Conservation (phyloP, 2,888 invertebrate genomes). For the Agrotis puta region DNA sequence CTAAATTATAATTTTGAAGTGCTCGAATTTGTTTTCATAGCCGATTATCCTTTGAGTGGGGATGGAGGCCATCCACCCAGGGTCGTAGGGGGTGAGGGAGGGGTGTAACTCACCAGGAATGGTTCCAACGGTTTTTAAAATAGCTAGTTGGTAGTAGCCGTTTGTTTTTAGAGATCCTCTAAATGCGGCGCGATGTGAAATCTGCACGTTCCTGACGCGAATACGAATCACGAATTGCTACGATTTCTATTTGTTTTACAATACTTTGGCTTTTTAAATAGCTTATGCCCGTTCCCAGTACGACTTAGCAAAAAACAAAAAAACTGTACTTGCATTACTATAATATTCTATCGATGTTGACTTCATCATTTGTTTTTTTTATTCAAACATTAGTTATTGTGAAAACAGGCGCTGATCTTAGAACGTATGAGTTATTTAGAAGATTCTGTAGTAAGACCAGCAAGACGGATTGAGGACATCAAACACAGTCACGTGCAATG, state of each 20-base stretch:
- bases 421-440: background rate
- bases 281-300: too few species aligned
- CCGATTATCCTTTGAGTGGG: conserved; percentile 66
- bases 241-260: conserved; percentile 13
- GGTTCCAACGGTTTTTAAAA: conserved; percentile 59
- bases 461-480: conserved; percentile 9
- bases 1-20: conserved; percentile 61
- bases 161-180: conserved; percentile 65
- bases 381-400: too few species aligned
- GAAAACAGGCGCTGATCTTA: background rate
- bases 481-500: background rate
- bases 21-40: conserved; percentile 65
- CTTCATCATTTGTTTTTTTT: too few species aligned
- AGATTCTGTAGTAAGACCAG: conserved; percentile 10
- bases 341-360: too few species aligned
- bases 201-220: conserved; percentile 39
- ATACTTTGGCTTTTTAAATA: background rate
- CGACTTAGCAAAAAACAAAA: too few species aligned
- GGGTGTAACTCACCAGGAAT: conserved; percentile 44
- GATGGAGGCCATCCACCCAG: conserved; percentile 17
- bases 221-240: conserved; percentile 35
- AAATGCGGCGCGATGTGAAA: conserved; percentile 43
- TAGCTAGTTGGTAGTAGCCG: conserved; percentile 51
- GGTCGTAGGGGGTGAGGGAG: conserved; percentile 1
- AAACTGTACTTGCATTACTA: too few species aligned